Evolutionary conservation across 2,113 vertebrate species (phyloP).

Genomic region (Vulpes ferrilata): DNA sequence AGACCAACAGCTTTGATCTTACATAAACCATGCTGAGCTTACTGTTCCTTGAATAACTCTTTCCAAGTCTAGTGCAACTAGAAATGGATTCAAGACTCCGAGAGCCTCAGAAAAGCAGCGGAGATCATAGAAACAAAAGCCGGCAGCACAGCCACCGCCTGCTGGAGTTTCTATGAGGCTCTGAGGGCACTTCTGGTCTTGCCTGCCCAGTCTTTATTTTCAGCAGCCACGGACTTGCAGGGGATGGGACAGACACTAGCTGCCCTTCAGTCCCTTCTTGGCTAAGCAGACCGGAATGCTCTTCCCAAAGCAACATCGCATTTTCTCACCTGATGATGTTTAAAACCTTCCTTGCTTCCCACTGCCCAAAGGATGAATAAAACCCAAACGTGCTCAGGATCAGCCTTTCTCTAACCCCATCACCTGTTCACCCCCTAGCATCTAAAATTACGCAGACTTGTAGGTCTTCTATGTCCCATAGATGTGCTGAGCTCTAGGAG

Average conservation of each 20-base stretch:
- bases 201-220: not conserved
- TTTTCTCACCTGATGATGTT: not conserved
- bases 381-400: not conserved
- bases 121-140: not conserved
- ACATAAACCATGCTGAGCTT: not conserved
- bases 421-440: not conserved
- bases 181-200: not conserved
- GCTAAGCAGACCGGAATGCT: not conserved
- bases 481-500: not conserved
- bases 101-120: not conserved
- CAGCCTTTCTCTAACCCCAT: not conserved
- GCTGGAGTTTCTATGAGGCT: not conserved
- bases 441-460: not conserved
- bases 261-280: not conserved
- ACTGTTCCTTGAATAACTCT: not conserved
- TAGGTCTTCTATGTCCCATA: not conserved
- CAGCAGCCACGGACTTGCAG: not conserved
- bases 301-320: not conserved
- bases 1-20: not conserved
- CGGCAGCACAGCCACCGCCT: not conserved
- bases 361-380: not conserved
- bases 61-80: not conserved
- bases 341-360: not conserved
- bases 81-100: slow-evolving; percentile 48
- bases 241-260: fast-evolving